Base-by-base conservation (phyloP, 2,113 vertebrate species). In the Girardinichthys multiradiatus region DNA sequence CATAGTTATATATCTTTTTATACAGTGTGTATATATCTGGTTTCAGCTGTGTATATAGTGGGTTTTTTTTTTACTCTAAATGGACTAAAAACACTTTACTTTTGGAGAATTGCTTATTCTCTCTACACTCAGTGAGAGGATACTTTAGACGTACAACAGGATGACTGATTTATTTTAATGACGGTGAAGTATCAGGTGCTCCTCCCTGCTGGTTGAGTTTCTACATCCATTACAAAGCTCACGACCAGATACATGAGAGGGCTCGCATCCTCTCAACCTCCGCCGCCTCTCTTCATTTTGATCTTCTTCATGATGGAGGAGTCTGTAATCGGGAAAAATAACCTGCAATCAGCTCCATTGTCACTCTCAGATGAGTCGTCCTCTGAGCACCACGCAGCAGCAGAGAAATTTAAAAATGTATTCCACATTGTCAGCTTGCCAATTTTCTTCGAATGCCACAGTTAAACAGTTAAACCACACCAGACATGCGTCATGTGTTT, bases 261-360 rank as follows among this genome's bases (percentile, higher is more conserved):
- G n/a, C 12, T 1, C 0, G 0, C 48, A 4, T 57, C 26, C 62
- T 70, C 66, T 57, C 8, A 17, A 29, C 51, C 30, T 19, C 24
- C 7, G 2, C 48, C 3, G 60, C 31, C 39, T 14, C n/a, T 1
- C 60, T 37, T 35, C 33, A 26, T 64, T 63, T n/a, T 24, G n/a
- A 17, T 69, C 66, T 42, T 2, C 57, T 42, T 57, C 39, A 35
- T 4, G 24, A 62, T 21, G 29, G 10, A 70, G 51, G 68, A 24
- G 64, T 35, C 11, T 57, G 31, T 19, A 64, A 72, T 76, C 51
- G 57, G 31, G 64, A 66, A 72, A 72, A 68, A 31, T 61, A 65
- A 29, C 29, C 14, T 60, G 64, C 51, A 42, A 42, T 70, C 57
- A 39, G 33, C 57, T 39, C 51, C n/a, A 35, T 27, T 54, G 30